Conservation (phyloP, 2,888 invertebrate genomes). For the Alcis repandata region DNA sequence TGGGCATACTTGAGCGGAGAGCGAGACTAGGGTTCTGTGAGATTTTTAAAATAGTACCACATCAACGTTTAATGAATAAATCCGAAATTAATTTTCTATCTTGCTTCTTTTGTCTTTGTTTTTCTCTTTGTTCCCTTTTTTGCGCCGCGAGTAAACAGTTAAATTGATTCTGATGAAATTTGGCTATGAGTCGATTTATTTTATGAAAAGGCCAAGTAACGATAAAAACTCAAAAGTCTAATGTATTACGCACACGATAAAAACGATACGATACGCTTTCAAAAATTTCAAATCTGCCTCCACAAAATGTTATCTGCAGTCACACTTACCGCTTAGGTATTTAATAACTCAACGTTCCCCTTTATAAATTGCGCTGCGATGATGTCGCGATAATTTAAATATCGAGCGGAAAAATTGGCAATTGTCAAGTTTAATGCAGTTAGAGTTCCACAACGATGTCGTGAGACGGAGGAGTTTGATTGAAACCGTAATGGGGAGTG, state of each 20-base stretch:
- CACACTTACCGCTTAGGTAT: conserved; percentile 6
- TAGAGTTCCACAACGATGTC: conserved; percentile 15
- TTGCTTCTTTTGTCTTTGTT: too few species aligned
- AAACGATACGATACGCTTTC: too few species aligned
- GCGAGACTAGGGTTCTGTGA: background rate
- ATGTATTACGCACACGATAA: too few species aligned
- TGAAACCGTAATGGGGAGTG: conserved; percentile 21
- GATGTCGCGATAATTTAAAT: conserved; percentile 60
- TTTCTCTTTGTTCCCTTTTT: too few species aligned
- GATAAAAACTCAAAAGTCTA: too few species aligned
- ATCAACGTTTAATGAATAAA: too few species aligned
- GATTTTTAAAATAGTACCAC: too few species aligned
- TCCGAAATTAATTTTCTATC: too few species aligned
- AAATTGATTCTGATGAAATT: too few species aligned
- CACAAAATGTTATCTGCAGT: background rate
- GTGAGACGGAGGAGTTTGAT: conserved; percentile 18
- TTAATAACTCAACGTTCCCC: conserved; percentile 47
- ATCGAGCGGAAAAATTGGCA: conserved; percentile 62
- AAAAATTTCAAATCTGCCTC: background rate
- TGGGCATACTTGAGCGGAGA: background rate
- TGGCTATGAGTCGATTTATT: too few species aligned
- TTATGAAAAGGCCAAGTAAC: too few species aligned
- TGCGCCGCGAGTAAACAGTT: too few species aligned
- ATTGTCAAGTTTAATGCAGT: conserved; percentile 60
- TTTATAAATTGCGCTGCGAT: conserved; percentile 60